These are phyloP conservation scores for Rhorus exstirpatorius DNA, from an alignment of 2,888 invertebrate genomes.

Conservation along the genomic window DNA sequence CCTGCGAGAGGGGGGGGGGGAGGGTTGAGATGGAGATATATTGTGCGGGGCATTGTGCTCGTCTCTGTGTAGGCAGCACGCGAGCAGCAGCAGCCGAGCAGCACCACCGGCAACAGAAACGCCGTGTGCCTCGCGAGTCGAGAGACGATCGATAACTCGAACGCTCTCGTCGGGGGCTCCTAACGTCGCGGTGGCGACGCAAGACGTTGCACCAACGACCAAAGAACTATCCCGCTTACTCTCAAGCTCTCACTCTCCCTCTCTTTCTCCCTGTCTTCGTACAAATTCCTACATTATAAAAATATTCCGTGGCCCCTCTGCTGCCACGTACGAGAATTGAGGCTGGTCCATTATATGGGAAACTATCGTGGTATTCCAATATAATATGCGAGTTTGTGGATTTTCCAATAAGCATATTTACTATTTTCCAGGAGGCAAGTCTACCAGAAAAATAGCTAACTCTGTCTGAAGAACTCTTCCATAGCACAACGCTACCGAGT, in stretches of 20 bases:
- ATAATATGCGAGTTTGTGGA: too few relatives aligned
- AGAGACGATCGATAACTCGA: slow-evolving; percentile 71
- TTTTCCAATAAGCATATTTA: too few relatives aligned
- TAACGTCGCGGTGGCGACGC: slow-evolving; percentile 56
- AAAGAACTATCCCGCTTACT: slow-evolving; percentile 33
- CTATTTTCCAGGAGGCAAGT: too few relatives aligned
- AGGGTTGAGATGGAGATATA: slow-evolving; percentile 31
- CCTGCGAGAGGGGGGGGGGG: slow-evolving; percentile 2
- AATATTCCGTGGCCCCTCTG: background rate
- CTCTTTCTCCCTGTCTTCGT: slow-evolving; percentile 22
- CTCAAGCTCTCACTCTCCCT: background rate
- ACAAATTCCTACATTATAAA: background rate
- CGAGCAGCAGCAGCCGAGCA: slow-evolving; percentile 52
- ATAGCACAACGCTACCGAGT: too few relatives aligned
- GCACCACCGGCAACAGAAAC: slow-evolving; percentile 51
- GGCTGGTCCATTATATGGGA: too few relatives aligned
- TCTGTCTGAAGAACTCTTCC: too few relatives aligned
- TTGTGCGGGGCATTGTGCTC: slow-evolving; percentile 63
- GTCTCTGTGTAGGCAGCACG: slow-evolving; percentile 52
- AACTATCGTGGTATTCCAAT: too few relatives aligned
- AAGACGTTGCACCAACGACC: slow-evolving; percentile 62
- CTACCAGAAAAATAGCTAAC: too few relatives aligned
- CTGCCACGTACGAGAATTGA: background rate
- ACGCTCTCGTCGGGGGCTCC: slow-evolving; percentile 51
- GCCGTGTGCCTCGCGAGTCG: slow-evolving; percentile 56